Evolutionary conservation across 2,113 vertebrate genomes (phyloP).

Genomic region (Damaliscus lunatus): DNA sequence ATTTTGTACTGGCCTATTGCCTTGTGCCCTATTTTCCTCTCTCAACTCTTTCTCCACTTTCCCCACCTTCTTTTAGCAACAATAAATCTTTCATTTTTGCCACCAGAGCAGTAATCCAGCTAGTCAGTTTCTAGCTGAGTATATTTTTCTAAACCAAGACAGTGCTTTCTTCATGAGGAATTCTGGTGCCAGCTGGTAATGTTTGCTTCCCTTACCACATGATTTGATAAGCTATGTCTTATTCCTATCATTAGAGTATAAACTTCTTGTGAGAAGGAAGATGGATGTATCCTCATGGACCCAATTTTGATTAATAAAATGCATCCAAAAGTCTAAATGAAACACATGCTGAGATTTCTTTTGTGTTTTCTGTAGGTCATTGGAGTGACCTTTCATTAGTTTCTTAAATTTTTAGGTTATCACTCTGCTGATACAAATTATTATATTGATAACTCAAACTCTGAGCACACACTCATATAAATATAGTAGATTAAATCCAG

Average conservation of each 20-base stretch:
- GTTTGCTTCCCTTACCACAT: not conserved
- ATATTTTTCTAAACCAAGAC: not conserved
- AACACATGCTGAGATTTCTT: not conserved
- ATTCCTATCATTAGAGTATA: not conserved
- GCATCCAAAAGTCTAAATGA: not conserved
- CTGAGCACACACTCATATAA: not conserved
- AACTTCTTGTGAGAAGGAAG: not conserved
- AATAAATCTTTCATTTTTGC: not conserved
- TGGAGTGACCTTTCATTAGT: not conserved
- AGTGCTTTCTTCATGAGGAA: not conserved
- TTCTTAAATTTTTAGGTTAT: not conserved
- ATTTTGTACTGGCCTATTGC: not conserved
- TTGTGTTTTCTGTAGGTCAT: not conserved
- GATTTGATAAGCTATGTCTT: not conserved
- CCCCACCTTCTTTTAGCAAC: not conserved
- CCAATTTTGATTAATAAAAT: not conserved
- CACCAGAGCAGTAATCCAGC: not conserved
- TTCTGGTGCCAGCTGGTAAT: not conserved
- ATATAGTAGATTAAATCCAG: not conserved
- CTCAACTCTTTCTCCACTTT: not conserved
- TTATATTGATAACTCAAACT: not conserved
- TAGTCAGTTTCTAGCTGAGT: not conserved
- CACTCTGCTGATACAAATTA: not conserved
- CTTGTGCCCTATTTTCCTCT: not conserved
- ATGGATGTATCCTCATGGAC: not conserved